phyloP scores from a whole-genome alignment of 2,113 vertebrate species.

The Stigmatopora argus region DNA sequence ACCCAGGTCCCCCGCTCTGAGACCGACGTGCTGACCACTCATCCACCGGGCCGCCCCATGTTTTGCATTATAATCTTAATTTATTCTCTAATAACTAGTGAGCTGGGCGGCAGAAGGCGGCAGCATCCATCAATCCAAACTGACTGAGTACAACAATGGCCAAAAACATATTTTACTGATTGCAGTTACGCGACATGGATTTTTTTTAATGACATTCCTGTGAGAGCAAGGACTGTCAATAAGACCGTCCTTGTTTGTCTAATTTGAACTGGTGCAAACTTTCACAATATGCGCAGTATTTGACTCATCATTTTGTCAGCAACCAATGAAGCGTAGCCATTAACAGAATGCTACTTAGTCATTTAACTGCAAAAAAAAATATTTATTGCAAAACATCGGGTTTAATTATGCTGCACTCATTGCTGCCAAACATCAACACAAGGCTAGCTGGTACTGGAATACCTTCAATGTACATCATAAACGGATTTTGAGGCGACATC shows the following conservation, averaged over 20 bases:
- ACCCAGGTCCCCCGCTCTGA: too few relatives aligned
- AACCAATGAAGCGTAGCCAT: neutral
- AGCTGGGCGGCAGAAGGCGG: too few relatives aligned
- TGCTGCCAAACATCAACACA: constrained; percentile 58
- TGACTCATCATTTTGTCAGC: neutral
- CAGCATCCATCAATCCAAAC: neutral
- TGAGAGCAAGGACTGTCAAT: neutral
- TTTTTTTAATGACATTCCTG: neutral
- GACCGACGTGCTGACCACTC: too few relatives aligned
- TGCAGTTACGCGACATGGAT: neutral
- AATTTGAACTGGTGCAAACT: constrained; percentile 2
- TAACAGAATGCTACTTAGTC: neutral
- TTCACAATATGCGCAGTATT: neutral
- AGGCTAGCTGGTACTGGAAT: constrained; percentile 48
- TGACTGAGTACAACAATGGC: constrained; percentile 3
- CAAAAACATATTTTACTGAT: neutral
- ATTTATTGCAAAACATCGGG: constrained; percentile 77
- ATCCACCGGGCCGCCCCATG: too few relatives aligned
- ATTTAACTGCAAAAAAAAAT: constrained; percentile 70
- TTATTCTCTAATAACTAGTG: too few relatives aligned
- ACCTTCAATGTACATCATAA: constrained; percentile 44
- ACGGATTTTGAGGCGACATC: constrained; percentile 38
- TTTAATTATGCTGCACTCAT: constrained; percentile 53
- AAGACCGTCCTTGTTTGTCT: neutral
- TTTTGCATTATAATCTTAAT: too few relatives aligned